phyloP scores from a whole-genome alignment of 2,797 vertebrate genomes.

The Prunella strophiata region DNA sequence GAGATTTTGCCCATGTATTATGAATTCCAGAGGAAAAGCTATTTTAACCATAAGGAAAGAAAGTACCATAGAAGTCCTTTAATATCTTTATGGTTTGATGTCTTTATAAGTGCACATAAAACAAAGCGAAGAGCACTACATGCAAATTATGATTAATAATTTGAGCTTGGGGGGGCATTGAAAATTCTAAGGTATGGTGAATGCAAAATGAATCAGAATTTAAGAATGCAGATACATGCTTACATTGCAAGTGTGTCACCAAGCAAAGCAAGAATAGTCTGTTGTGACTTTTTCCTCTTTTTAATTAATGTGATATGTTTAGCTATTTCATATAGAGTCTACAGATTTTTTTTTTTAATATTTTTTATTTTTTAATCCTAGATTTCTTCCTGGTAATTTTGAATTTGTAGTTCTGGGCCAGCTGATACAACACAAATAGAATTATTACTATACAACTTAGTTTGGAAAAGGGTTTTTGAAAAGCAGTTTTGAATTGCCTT shows the following conservation, averaged over 20 bases:
- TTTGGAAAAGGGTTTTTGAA: constrained; percentile 39
- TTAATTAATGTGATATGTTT: constrained; percentile 35
- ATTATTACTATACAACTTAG: constrained; percentile 42
- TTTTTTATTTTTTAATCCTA: background rate
- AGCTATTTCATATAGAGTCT: constrained; percentile 33
- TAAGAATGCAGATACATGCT: background rate
- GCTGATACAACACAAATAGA: constrained; percentile 59
- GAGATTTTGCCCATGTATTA: background rate
- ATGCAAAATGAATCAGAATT: background rate
- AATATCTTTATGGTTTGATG: background rate
- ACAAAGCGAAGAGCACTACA: background rate
- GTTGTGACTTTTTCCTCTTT: constrained; percentile 19
- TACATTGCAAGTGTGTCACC: background rate
- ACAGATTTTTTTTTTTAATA: background rate
- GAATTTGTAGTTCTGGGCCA: constrained; percentile 46
- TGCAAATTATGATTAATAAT: constrained; percentile 11
- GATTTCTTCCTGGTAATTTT: constrained; percentile 50
- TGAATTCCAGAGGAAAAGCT: background rate
- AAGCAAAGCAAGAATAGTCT: constrained; percentile 27
- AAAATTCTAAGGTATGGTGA: background rate
- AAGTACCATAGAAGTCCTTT: background rate
- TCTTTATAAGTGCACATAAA: background rate
- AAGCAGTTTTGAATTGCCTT: constrained; percentile 66
- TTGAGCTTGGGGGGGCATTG: background rate
- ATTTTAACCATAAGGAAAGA: background rate